Percentiles rank a stretch among this genome's conserved stretches.
phyloP scores from a whole-genome alignment of 2,113 vertebrate species.

The human region GRCh38 chr3:181767001-181767500 shows the following conservation, averaged over 20 bases:
- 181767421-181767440: neutral
- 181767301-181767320: neutral
- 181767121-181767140: neutral
- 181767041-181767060: neutral
- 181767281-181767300: conserved; percentile 29
- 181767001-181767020: neutral
- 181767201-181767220: conserved; percentile 4
- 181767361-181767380: neutral
- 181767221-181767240: neutral
- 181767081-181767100: neutral
- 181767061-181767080: neutral
- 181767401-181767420: neutral
- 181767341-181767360: neutral
- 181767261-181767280: neutral
- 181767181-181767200: neutral
- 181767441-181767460: neutral
- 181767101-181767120: neutral
- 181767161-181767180: conserved; percentile 6
- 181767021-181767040: neutral
- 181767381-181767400: neutral
- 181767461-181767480: neutral
- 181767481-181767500: conserved; percentile 2
- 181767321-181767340: neutral
- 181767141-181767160: neutral
- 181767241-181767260: neutral